A percentile compares a stretch with the other conserved stretches of the same genome.
phyloP scores from a whole-genome alignment of 2,113 vertebrate genomes.

The Triplophysa dalaica region DNA sequence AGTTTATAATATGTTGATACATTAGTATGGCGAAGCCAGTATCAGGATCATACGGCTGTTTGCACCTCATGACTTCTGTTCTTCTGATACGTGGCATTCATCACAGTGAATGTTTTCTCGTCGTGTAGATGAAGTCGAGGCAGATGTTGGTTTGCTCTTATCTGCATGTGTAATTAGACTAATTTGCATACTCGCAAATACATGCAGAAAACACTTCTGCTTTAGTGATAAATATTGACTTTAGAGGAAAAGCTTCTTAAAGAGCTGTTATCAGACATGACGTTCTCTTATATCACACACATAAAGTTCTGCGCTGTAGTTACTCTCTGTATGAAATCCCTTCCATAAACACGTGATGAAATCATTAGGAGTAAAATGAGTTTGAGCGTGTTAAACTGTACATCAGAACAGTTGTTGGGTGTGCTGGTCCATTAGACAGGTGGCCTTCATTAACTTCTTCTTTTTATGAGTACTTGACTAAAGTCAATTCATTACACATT shows the following conservation, averaged over 20 bases:
- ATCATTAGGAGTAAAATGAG: slow-evolving; percentile 71
- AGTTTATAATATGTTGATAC: no score
- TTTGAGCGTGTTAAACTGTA: slow-evolving; percentile 68
- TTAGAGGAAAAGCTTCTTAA: slow-evolving; percentile 2
- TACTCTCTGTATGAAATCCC: slow-evolving; percentile 2
- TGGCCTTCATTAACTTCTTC: slow-evolving; percentile 89
- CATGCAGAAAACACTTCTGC: slow-evolving; percentile 57
- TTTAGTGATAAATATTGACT: slow-evolving; percentile 65
- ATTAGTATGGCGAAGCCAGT: no score
- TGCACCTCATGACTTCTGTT: slow-evolving; percentile 43
- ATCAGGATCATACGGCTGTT: no score
- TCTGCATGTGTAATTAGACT: slow-evolving; percentile 78
- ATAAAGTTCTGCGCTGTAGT: no score
- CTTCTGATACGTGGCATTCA: slow-evolving; percentile 65
- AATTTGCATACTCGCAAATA: slow-evolving; percentile 73
- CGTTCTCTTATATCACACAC: neutral
- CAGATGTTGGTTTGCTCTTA: slow-evolving; percentile 78
- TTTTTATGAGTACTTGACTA: slow-evolving; percentile 95
- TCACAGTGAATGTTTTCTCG: slow-evolving; percentile 69
- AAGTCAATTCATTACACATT: slow-evolving; percentile 85
- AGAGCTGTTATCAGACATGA: neutral
- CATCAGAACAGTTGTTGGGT: slow-evolving; percentile 84
- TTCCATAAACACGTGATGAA: slow-evolving; percentile 43
- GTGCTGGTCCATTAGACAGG: slow-evolving; percentile 91
- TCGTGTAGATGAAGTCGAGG: slow-evolving; percentile 64